Evolutionary conservation across 2,888 invertebrate genomes (phyloP).

Genomic region (Hipparchia semele): DNA sequence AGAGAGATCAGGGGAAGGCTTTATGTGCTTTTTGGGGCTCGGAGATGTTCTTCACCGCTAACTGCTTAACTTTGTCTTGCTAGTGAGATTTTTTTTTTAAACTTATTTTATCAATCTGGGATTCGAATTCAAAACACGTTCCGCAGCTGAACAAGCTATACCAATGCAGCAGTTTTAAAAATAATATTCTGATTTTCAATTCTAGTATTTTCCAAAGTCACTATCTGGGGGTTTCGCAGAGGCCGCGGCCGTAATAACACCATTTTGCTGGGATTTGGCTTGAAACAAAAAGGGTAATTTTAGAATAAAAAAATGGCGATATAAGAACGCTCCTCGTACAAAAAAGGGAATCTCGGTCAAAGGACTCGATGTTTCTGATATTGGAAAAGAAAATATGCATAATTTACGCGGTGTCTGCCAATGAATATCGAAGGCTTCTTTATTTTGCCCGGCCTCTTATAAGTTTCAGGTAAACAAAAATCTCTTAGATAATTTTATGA

Average conservation of each 20-base stretch:
- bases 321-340: slow-evolving; percentile 27
- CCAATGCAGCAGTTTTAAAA: not conserved
- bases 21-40: too few species aligned
- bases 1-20: too few species aligned
- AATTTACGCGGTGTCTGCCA: slow-evolving; percentile 50
- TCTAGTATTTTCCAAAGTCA: slow-evolving; percentile 20
- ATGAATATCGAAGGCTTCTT: slow-evolving; percentile 53
- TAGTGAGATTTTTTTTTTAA: too few species aligned
- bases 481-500: not conserved
- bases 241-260: slow-evolving; percentile 41
- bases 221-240: slow-evolving; percentile 10
- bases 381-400: slow-evolving; percentile 51
- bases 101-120: too few species aligned
- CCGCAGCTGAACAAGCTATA: too few species aligned
- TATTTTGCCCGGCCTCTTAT: slow-evolving; percentile 25
- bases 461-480: slow-evolving; percentile 41
- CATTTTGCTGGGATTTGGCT: slow-evolving; percentile 45
- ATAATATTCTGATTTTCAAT: not conserved
- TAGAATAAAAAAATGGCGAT: slow-evolving; percentile 22
- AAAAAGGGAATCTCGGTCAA: slow-evolving; percentile 33
- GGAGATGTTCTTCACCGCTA: too few species aligned
- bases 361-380: slow-evolving; percentile 38
- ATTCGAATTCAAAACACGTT: too few species aligned
- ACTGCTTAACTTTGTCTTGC: too few species aligned
- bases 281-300: slow-evolving; percentile 27